These are phyloP conservation scores for Rhinoptilus africanus DNA, from an alignment of 2,113 vertebrate species.

Conservation along the genomic window DNA sequence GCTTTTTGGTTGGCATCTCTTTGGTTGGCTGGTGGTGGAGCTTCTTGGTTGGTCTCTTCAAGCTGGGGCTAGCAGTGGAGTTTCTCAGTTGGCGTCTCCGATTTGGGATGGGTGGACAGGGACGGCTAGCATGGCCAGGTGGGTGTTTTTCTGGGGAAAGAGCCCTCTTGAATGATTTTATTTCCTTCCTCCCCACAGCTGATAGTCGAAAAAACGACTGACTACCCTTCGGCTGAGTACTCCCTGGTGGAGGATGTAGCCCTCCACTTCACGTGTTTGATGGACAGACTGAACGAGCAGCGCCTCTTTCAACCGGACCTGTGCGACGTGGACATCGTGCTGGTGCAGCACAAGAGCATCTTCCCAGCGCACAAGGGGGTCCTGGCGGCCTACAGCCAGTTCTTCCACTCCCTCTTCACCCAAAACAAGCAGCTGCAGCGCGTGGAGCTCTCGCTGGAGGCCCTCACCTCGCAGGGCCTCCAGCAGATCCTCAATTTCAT, in stretches of 20 bases:
- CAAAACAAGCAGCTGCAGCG: slow-evolving; percentile 91
- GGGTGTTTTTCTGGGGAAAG: not conserved
- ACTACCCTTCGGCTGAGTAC: slow-evolving; percentile 90
- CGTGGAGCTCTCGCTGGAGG: slow-evolving; percentile 89
- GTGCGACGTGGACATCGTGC: slow-evolving; percentile 94
- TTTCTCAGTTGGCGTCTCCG: not conserved
- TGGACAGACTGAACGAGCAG: slow-evolving; percentile 94
- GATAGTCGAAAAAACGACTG: slow-evolving; percentile 95
- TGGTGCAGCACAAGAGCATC: slow-evolving; percentile 89
- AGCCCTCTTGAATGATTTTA: not conserved
- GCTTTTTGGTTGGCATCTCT: not conserved
- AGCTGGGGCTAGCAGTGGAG: not conserved
- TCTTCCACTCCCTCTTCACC: slow-evolving; percentile 93
- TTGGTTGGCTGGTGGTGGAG: not conserved
- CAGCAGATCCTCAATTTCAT: slow-evolving; percentile 97
- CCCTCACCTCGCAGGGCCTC: slow-evolving; percentile 87
- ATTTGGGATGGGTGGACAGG: not conserved
- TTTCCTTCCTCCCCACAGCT: slow-evolving; percentile 73
- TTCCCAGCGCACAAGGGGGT: slow-evolving; percentile 93
- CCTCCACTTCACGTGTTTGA: slow-evolving; percentile 93
- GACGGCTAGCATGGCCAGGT: rapidly evolving
- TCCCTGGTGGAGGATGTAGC: slow-evolving; percentile 95
- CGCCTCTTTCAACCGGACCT: slow-evolving; percentile 93
- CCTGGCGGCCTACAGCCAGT: slow-evolving; percentile 91
- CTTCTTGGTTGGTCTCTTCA: not conserved